Evolutionary conservation across 64 coral and sea anemone species (phyloP), one percentile per base, ranked within the genome.

Genomic region (Stichodactyla mertensii): DNA sequence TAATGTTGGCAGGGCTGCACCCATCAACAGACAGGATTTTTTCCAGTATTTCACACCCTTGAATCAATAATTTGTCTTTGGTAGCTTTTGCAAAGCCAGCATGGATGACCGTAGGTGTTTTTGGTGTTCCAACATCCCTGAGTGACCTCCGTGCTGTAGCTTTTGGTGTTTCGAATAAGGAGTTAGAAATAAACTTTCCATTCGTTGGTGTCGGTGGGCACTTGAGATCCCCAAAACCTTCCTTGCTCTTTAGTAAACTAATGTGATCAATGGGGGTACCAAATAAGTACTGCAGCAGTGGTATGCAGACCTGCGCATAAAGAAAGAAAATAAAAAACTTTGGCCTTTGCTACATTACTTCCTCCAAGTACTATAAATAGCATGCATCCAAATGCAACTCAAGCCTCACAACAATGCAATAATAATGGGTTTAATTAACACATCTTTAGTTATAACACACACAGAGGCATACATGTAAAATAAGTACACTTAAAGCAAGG

Each of bases 211-310:
- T 97, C 56, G 85, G 94, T 58, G 94, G 94, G 20, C 94, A 97
- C 82, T 93, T 89, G 53, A 97, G 94, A 27, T 93, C 94, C 55
- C 88, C 64, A 67, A 97, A 87, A 0, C 88, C 91, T 59, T 92
- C 94, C 31, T 84, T 97, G 52, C 88, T 88, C 85, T 93, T 97
- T 16, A 97, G 59, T 62, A 90, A 89, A 86, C 94, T 93, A 53
- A 67, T 70, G 31, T 89, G 71, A 53, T 90, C 91, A 77, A 92
- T 87, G 77, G 69, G 81, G 53, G 88, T 93, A 52, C 93, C 90
- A 92, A 99, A 99, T 27, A 95, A 55, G 64, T 92, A 99, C 69
- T 99, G 97, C 60, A 99, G 86, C 23, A 99, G 79, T 54, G 97
- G 97, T 52, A 94, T 80, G 55, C 97, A 99, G 45, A 95, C 88